Percentiles rank a stretch among this genome's conserved stretches.
These are phyloP conservation scores for Xiphophorus couchianus DNA, from an alignment of 2,113 vertebrate species.

Conservation along the genomic window DNA sequence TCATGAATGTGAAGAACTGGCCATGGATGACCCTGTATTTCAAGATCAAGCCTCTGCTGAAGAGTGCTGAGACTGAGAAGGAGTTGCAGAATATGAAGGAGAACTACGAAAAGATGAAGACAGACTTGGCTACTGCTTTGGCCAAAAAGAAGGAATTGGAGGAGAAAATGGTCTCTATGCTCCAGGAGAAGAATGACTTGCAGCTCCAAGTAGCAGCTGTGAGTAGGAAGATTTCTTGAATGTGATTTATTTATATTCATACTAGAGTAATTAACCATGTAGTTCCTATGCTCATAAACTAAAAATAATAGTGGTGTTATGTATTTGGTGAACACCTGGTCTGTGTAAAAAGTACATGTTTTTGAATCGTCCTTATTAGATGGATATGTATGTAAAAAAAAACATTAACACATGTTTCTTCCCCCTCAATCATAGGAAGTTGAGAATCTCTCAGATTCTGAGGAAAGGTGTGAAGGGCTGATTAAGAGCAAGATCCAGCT, in stretches of 20 bases:
- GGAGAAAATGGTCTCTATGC: slow-evolving; percentile 83
- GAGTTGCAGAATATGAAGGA: slow-evolving; percentile 88
- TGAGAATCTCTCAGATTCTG: slow-evolving; percentile 79
- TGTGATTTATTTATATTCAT: too few species aligned
- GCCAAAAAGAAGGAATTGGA: slow-evolving; percentile 84
- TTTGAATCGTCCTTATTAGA: too few species aligned
- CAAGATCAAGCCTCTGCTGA: slow-evolving; percentile 71
- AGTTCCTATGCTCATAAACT: too few species aligned
- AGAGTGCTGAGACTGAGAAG: slow-evolving; percentile 84
- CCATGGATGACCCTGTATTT: slow-evolving; percentile 73
- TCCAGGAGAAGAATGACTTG: slow-evolving; percentile 68
- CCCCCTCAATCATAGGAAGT: not conserved
- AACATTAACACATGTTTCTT: too few species aligned
- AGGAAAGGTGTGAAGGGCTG: slow-evolving; percentile 79
- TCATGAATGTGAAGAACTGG: slow-evolving; percentile 85
- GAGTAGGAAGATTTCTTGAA: slow-evolving; percentile 10
- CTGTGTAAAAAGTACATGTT: too few species aligned
- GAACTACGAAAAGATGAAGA: slow-evolving; percentile 86
- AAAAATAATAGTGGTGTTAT: too few species aligned
- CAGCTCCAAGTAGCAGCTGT: slow-evolving; percentile 75
- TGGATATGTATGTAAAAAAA: too few species aligned
- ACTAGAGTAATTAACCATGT: too few species aligned
- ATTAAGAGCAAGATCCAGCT: slow-evolving; percentile 53
- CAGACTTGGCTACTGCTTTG: slow-evolving; percentile 83
- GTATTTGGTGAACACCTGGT: too few species aligned